Conservation (phyloP, 2,888 invertebrate genomes). For the Gymnocheta viridis region DNA sequence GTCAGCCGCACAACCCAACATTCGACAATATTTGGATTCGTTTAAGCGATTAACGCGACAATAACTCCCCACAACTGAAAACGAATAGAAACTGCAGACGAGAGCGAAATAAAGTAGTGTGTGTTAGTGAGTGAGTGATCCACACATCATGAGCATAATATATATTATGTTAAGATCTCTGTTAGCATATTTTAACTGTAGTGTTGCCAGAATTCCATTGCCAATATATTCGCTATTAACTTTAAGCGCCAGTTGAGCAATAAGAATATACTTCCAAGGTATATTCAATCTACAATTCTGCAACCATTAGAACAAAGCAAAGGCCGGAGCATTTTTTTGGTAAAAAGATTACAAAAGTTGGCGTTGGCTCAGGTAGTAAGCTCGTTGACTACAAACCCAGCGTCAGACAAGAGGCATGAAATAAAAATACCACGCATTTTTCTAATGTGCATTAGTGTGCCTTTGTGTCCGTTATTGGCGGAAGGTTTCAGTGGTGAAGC, state of each 20-base stretch:
- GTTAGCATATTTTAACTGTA: constrained; percentile 2
- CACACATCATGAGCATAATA: neutral
- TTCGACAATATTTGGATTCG: constrained; percentile 31
- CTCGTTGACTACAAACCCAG: no score
- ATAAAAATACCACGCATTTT: no score
- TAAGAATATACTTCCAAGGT: no score
- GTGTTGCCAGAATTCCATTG: constrained; percentile 31
- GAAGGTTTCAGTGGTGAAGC: no score
- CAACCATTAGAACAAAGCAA: no score
- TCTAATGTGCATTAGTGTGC: no score
- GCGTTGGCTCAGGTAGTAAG: no score
- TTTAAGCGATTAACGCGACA: constrained; percentile 24
- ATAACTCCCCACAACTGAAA: constrained; percentile 26
- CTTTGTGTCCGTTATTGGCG: no score
- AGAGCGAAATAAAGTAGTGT: neutral
- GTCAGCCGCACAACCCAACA: constrained; percentile 45
- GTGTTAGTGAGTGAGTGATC: neutral
- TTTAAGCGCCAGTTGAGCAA: neutral
- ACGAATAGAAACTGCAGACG: constrained; percentile 1
- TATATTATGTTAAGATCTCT: constrained; percentile 19
- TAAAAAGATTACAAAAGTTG: no score
- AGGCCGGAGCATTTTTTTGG: no score
- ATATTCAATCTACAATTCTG: no score
- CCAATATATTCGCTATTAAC: neutral
- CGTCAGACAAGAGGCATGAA: no score